Evolutionary conservation across 2,113 vertebrate species (phyloP), one percentile per base, ranked within the genome.

Genomic region (Gasterosteus aculeatus): DNA sequence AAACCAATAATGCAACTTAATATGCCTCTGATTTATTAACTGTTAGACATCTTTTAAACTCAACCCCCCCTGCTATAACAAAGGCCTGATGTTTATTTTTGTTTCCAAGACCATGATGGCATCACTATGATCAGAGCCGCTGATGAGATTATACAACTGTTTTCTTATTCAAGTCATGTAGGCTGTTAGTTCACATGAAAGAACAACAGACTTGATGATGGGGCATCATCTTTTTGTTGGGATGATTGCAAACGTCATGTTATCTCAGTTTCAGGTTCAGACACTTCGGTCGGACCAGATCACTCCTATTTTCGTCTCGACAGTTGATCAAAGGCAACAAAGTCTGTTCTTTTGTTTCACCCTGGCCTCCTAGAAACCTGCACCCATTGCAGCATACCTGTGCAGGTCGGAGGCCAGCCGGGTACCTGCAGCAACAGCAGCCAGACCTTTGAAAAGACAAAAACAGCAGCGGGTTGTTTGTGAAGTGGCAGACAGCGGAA

Each of bases 401-500:
- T 11, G 31, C 6, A n/a, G 63, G 14, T 56, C 39, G 39, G 10
- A 15, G 33, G 31, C 26, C 58, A 9, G 61, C 59, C 18, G 59
- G 53, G 8, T 58, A 67, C 70, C 67, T 66, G 71, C 69, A 44
- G 78, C 1, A 26, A 44, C 71, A 51, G 54, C 54, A 22, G 49
- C 39, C 26, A 39, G 44, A 61, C n/a, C 2, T 64, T 72, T 59
- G 19, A 5, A 38, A 18, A 39, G 49, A 63, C 77, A 64, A 62
- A 60, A 60, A 46, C 63, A 79, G 54, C 84, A 83, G 72, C 26
- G 4, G 72, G 81, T 57, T 42, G 5, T 77, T 91, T 92, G 88
- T 90, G 6, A 65, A 82, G 66, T 22, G 62, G 73, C 84, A 93
- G 91, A 92, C 92, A 72, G 83, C 73, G 19, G 77, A 88, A 85